phyloP scores from a whole-genome alignment of 2,113 vertebrate genomes.

The Nibea albiflora region DNA sequence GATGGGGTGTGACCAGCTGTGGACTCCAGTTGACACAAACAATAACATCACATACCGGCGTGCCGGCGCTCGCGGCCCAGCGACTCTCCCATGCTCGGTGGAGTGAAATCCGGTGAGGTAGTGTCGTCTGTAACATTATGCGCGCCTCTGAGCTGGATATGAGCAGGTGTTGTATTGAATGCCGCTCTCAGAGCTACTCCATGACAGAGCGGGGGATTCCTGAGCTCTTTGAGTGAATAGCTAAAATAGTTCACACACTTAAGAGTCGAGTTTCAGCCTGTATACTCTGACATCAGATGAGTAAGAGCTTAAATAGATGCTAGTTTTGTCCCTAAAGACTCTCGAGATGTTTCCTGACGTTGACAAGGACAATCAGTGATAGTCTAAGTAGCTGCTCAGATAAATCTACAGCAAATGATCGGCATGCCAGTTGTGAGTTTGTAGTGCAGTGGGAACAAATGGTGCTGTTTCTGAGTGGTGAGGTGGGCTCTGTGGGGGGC shows the following conservation, averaged over 20 bases:
- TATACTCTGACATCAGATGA: neutral
- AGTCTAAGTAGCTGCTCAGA: neutral
- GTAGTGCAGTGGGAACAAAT: neutral
- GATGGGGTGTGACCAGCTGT: conserved; percentile 8
- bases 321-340: neutral
- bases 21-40: conserved; percentile 30
- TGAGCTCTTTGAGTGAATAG: conserved; percentile 29
- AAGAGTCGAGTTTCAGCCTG: conserved; percentile 6
- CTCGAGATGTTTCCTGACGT: neutral
- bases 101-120: neutral
- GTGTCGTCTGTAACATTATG: neutral
- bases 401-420: neutral
- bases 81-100: neutral
- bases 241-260: conserved; percentile 19
- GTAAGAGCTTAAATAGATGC: neutral
- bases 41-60: neutral
- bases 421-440: neutral
- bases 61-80: neutral
- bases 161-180: conserved; percentile 43
- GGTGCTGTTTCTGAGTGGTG: neutral
- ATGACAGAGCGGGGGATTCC: conserved; percentile 10
- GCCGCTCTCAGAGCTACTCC: neutral
- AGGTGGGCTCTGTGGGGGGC: neutral
- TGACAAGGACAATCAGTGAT: neutral
- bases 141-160: neutral